Conservation (phyloP, 2,113 vertebrate genomes). For the Elanoides forficatus region DNA sequence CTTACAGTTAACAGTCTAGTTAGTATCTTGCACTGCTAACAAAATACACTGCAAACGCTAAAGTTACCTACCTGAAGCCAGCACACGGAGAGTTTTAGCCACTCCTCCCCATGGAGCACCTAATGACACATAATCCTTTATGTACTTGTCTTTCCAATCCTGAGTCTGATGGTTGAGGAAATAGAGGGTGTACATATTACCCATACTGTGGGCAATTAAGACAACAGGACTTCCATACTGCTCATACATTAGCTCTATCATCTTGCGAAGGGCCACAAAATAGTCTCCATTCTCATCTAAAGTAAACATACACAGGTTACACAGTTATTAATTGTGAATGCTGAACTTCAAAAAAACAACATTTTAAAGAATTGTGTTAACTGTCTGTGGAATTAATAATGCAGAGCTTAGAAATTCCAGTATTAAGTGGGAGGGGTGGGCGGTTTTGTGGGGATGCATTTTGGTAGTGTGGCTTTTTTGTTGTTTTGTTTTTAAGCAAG, state of each 20-base stretch:
- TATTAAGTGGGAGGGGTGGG: not conserved
- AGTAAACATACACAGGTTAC: not conserved
- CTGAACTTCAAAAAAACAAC: no score
- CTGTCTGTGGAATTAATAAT: not conserved
- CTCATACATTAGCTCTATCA: slow-evolving; percentile 91
- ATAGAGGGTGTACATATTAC: slow-evolving; percentile 95
- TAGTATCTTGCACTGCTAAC: not conserved
- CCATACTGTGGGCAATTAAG: slow-evolving; percentile 97
- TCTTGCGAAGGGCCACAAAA: slow-evolving; percentile 85
- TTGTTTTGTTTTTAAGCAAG: not conserved
- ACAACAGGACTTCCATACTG: slow-evolving; percentile 86
- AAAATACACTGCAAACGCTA: not conserved
- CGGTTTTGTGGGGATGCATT: fast-evolving
- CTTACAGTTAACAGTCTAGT: not conserved
- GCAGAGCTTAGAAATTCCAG: not conserved
- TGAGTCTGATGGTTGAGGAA: slow-evolving; percentile 93
- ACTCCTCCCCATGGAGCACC: slow-evolving; percentile 95
- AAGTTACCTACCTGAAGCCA: slow-evolving; percentile 84
- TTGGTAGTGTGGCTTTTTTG: not conserved
- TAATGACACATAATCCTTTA: slow-evolving; percentile 85
- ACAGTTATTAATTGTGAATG: not conserved
- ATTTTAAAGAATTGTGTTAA: no score
- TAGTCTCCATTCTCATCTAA: slow-evolving; percentile 92
- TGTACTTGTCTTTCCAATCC: slow-evolving; percentile 93
- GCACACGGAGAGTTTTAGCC: slow-evolving; percentile 90